Conservation (phyloP, 2,797 vertebrate genomes). For the Parotocinclus haroldoi region DNA sequence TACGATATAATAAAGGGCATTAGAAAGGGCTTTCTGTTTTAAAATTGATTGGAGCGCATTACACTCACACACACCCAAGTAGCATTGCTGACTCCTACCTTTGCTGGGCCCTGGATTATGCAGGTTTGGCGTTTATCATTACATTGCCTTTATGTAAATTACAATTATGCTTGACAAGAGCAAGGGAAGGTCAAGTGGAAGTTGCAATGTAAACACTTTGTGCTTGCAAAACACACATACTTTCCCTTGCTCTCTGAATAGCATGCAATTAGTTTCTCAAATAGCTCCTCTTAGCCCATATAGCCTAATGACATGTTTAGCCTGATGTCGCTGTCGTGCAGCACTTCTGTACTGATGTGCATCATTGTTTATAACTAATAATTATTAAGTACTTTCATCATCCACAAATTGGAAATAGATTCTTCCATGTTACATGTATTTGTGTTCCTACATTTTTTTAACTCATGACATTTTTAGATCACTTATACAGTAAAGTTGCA, state of each 20-base stretch:
- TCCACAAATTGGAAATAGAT: too few relatives aligned
- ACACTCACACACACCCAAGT: constrained; percentile 1
- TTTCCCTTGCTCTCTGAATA: neutral
- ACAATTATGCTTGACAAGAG: constrained; percentile 42
- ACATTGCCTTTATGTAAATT: constrained; percentile 37
- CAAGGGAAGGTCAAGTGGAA: constrained; percentile 35
- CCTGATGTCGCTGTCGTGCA: neutral
- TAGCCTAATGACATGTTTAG: constrained; percentile 1
- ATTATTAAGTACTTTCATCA: too few relatives aligned
- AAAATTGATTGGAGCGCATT: neutral
- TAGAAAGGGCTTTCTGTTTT: neutral
- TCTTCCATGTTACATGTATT: too few relatives aligned
- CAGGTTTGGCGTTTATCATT: constrained; percentile 26
- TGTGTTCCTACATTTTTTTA: too few relatives aligned
- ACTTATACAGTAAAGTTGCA: too few relatives aligned
- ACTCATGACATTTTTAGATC: too few relatives aligned
- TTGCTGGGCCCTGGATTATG: constrained; percentile 2
- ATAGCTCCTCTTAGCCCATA: neutral
- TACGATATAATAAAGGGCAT: neutral
- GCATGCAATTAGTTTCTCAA: neutral
- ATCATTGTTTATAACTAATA: too few relatives aligned
- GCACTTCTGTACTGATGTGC: too few relatives aligned
- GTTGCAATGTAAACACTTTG: constrained; percentile 40
- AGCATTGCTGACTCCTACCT: neutral
- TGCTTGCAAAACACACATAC: constrained; percentile 4